These are phyloP conservation scores for Clarias macrocephalus DNA, from an alignment of 2,113 vertebrate species.

Conservation along the genomic window DNA sequence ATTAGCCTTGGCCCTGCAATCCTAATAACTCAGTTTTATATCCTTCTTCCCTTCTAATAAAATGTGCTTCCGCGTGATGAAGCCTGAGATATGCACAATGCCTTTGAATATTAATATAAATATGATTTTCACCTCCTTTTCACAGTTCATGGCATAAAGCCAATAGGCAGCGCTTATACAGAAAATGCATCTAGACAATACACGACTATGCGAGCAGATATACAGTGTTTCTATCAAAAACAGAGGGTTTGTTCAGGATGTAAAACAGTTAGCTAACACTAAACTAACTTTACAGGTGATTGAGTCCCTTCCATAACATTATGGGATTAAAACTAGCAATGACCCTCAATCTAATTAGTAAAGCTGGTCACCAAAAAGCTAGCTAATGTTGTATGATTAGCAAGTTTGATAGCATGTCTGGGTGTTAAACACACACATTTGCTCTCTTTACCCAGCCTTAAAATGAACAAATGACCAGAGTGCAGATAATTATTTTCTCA, in stretches of 20 bases:
- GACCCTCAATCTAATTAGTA: neutral
- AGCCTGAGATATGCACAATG: neutral
- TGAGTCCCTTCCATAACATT: neutral
- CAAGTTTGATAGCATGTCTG: neutral
- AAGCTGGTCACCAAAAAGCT: neutral
- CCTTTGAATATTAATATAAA: neutral
- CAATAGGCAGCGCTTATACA: too few species aligned
- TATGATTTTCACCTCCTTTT: neutral
- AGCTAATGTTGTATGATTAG: neutral
- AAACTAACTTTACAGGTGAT: neutral
- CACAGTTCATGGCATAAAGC: too few species aligned
- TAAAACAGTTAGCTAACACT: neutral
- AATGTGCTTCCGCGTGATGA: neutral
- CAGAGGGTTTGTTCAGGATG: neutral
- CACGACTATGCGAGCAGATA: neutral
- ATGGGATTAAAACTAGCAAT: neutral
- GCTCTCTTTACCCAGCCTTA: neutral
- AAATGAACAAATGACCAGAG: neutral
- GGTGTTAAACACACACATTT: neutral
- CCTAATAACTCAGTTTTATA: neutral
- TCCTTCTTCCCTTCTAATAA: neutral
- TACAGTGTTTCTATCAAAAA: neutral
- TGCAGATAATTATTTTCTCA: too few species aligned
- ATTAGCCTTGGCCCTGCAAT: neutral
- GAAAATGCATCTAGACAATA: neutral